Conservation (phyloP, 2,797 vertebrate genomes). For the Notamacropus eugenii region DNA sequence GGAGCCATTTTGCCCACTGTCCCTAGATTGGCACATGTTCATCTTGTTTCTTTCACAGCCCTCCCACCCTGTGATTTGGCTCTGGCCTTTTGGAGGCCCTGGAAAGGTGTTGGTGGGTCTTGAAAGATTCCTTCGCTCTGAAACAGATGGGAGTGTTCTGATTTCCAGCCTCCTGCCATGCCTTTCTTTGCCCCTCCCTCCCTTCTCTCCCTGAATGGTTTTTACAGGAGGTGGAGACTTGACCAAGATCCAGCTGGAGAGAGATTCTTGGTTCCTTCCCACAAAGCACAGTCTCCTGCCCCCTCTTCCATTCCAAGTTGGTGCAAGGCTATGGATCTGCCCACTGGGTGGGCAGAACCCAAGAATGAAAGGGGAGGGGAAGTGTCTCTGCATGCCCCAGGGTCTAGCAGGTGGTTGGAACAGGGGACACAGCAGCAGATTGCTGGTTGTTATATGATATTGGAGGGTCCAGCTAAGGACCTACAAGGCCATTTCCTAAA, state of each 20-base stretch:
- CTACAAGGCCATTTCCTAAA: not conserved
- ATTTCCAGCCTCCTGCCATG: not conserved
- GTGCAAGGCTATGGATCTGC: not conserved
- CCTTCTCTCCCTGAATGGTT: not conserved
- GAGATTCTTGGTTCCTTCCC: not conserved
- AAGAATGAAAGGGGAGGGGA: not conserved
- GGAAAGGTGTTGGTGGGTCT: not conserved
- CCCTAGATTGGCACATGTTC: not conserved
- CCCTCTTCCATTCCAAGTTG: not conserved
- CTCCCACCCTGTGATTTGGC: not conserved
- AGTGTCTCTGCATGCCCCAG: not conserved
- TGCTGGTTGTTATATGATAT: not conserved
- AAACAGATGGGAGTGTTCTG: not conserved
- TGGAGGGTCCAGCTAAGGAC: not conserved
- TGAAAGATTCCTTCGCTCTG: not conserved
- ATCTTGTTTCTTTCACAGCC: not conserved
- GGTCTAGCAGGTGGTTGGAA: not conserved
- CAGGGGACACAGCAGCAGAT: not conserved
- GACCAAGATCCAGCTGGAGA: not conserved
- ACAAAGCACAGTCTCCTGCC: not conserved
- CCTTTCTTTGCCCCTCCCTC: not conserved
- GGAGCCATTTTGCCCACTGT: not conserved
- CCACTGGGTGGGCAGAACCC: not conserved
- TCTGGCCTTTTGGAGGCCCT: not conserved
- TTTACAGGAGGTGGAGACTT: not conserved